Evolutionary conservation across 2,797 vertebrate genomes (phyloP).

Genomic region (Bradypodion pumilum): DNA sequence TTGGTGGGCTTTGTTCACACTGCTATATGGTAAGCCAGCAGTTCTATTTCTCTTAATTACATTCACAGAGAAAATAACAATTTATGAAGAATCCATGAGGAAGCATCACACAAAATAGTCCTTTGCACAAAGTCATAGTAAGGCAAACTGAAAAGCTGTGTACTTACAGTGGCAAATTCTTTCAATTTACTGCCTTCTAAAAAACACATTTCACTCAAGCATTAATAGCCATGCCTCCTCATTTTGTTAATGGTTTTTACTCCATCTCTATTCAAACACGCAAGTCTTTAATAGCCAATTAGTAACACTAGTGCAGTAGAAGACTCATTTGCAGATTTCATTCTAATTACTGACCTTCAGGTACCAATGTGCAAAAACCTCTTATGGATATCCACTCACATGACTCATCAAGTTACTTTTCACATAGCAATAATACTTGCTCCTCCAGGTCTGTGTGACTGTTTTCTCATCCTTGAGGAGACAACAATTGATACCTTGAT

Average conservation of each 20-base stretch:
- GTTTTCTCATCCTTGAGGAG: neutral
- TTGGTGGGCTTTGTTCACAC: no score
- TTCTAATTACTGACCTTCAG: neutral
- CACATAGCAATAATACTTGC: neutral
- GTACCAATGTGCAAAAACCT: neutral
- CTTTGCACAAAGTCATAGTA: neutral
- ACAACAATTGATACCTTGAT: slow-evolving; percentile 2
- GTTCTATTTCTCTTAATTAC: no score
- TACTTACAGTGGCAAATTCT: neutral
- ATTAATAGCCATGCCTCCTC: neutral
- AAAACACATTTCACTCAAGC: neutral
- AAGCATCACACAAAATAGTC: no score
- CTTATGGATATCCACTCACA: neutral
- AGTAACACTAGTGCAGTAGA: neutral
- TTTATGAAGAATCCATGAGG: neutral
- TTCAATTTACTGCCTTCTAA: neutral
- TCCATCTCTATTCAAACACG: neutral
- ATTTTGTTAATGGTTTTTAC: neutral
- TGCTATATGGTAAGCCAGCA: no score
- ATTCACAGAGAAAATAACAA: neutral
- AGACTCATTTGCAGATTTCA: neutral
- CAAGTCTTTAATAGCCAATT: neutral
- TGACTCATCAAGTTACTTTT: neutral
- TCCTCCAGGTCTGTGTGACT: neutral
- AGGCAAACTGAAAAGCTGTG: neutral